Evolutionary conservation across 1,140 invertebrate species (phyloP), one percentile per base, ranked within the genome.

Genomic region (Temnothorax nylanderi): DNA sequence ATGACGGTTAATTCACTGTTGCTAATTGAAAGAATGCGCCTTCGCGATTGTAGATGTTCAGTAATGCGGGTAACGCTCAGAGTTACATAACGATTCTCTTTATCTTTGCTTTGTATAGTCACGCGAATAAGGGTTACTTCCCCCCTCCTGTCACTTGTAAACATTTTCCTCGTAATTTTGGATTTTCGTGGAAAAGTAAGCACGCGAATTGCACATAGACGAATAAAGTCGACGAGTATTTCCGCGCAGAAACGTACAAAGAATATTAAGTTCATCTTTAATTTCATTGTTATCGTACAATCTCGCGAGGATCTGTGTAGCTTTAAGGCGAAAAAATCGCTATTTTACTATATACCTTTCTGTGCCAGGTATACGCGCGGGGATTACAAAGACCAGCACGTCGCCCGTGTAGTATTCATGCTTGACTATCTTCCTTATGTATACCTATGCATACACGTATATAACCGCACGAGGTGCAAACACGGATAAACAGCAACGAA

Each of bases 401-500:
- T 56, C 58, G 64, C 37, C 44, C 37, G 51, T 2, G 64, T 56
- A 26, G 54, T 21, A 74, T 80, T 80, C 76, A 65, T 60, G 80
- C 80, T 72, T 72, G 78, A 82, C 49, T 82, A 41, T 82, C 18
- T 34, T 34, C 34, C 37, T 69, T 26, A 56, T 7, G 32, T 21
- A 58, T 13, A 77, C 7, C 58, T 58, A 34, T 49, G 37, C 13
- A 69, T 11, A 72, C 58, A 76, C 16, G 32, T 21, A 51, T n/a
- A 37, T 67, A 78, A n/a, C 21, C 56, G 1, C 71, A 44, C 51
- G 37, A 51, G 37, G 6, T 56, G 60, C 58, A 71, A 60, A 58
- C 26, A 69, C 18, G 54, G 51, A 89, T 41, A 85, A 87, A 90
- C 65, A 78, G 62, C 64, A 16, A 85, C 18, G 86, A 88, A 62